These are phyloP conservation scores for Mormyrus proboscirostris DNA, from an alignment of 2,797 vertebrate species.

Conservation along the genomic window DNA sequence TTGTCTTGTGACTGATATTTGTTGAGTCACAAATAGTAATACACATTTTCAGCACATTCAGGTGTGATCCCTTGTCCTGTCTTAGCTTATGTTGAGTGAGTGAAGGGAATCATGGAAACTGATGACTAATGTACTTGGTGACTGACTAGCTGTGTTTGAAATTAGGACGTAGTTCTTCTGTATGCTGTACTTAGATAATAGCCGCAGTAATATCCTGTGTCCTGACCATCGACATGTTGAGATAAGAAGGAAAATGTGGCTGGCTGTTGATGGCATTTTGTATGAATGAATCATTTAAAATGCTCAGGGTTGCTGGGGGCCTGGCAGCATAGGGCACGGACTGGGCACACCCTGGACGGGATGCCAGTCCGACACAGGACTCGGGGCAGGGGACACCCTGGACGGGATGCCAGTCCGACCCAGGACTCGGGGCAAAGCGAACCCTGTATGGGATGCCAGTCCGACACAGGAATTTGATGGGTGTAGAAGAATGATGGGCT, in stretches of 20 bases:
- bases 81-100: not conserved
- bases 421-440: too few relatives aligned
- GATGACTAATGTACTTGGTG: not conserved
- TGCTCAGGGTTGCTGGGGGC: not conserved
- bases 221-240: not conserved
- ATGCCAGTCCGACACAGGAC: not conserved
- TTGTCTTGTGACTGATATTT: not conserved
- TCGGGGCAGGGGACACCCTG: not conserved
- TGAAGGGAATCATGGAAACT: not conserved
- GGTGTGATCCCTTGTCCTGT: not conserved
- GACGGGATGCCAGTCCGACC: too few relatives aligned
- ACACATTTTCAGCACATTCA: not conserved
- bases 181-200: not conserved
- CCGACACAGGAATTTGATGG: not conserved
- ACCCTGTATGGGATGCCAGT: too few relatives aligned
- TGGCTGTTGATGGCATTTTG: not conserved
- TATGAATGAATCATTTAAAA: not conserved
- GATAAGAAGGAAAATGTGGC: not conserved
- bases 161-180: not conserved
- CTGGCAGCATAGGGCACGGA: not conserved
- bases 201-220: not conserved
- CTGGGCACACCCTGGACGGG: not conserved
- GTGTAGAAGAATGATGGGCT: not conserved
- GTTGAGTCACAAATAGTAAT: slow-evolving; percentile 18
- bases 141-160: not conserved